Percentiles rank a stretch among this genome's conserved stretches.
Conservation (phyloP, 2,113 vertebrate genomes). For the Grantiella picta region DNA sequence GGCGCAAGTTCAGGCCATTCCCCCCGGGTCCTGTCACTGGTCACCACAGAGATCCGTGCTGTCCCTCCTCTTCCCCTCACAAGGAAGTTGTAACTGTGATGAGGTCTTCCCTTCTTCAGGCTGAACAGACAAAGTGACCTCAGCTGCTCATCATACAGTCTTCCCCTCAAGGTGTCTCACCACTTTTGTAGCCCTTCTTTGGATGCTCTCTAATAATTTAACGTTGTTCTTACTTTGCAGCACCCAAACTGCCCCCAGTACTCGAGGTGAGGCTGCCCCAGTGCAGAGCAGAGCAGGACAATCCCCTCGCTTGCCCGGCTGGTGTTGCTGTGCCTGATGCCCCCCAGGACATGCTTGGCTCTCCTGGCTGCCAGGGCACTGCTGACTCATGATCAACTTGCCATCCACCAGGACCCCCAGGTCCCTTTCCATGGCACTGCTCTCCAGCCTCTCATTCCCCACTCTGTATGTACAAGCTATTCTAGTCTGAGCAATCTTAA, state of each 20-base stretch:
- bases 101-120: not conserved
- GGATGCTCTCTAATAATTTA: not conserved
- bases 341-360: fast-evolving
- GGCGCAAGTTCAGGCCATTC: not conserved
- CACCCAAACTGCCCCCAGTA: not conserved
- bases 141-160: not conserved
- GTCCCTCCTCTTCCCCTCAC: not conserved
- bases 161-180: not conserved
- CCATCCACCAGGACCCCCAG: fast-evolving
- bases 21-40: fast-evolving
- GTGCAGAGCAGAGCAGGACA: not conserved
- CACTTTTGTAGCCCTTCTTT: not conserved
- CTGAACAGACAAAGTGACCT: not conserved
- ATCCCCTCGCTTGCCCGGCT: not conserved
- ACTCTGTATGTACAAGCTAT: not conserved
- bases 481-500: not conserved
- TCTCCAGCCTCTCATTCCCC: not conserved
- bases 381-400: fast-evolving
- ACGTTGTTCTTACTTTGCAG: not conserved
- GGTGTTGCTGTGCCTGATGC: not conserved
- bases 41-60: not conserved
- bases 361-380: not conserved
- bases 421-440: fast-evolving
- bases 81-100: not conserved
- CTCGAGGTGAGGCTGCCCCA: fast-evolving